Evolutionary conservation across 1,140 invertebrate genomes (phyloP), one percentile per base, ranked within the genome.

Genomic region (Drosophila ogumai): DNA sequence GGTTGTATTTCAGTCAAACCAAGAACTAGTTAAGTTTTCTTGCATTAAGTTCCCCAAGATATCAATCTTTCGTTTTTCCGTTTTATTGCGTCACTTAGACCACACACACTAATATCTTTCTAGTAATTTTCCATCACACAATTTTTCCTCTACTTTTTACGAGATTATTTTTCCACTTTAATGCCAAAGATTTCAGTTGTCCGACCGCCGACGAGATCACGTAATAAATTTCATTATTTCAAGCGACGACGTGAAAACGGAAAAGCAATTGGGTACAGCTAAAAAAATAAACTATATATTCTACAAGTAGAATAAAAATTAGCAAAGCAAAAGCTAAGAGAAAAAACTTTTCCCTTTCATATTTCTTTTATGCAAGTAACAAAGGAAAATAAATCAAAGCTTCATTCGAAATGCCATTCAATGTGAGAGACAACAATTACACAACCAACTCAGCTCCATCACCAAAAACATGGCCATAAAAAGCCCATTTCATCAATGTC

Each of bases 401-500:
- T 58, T 63, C 54, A 80, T 78, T 74, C 38, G 67, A 67, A 57
- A 69, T 75, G 79, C 54, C 75, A 52, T 65, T 82, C 69, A 65
- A 78, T 44, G 46, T 55, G 61, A 59, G 43, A 57, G 63, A 25
- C 68, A 84, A 87, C 69, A 87, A 80, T 88, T 88, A 73, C 82
- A 82, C 75, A 88, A 87, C 78, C 75, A 88, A 88, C 78, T 43
- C 58, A 88, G 82, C 78, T 43, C 58, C 36, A 41, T 52, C 46
- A 40, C 44, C 43, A 32, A 72, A 79, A 78, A 73, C 86, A 75
- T 77, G 84, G 67, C 81, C 71, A 87, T 84, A 87, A 82, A 77
- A 80, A 80, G 80, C 52, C 72, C 80, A 71, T 88, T 87, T 87
- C 80, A 88, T 87, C 84, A 88, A 80, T 87, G 84, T 87, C 84